Percentiles rank a stretch among this genome's conserved stretches.
Conservation (phyloP, 2,797 vertebrate species). For the Platyrinchus mystaceus region DNA sequence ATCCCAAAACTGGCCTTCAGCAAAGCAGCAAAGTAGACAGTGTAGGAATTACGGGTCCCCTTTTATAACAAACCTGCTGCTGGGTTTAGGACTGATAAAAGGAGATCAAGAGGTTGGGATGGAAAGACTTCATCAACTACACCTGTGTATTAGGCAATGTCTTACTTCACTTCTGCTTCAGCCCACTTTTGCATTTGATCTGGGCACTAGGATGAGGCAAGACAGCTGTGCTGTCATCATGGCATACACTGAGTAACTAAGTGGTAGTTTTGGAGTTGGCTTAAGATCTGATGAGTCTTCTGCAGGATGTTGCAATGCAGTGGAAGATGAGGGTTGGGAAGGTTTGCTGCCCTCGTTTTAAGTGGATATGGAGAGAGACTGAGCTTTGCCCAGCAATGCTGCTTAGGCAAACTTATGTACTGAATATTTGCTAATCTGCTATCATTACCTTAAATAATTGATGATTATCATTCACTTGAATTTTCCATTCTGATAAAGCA, state of each 20-base stretch:
- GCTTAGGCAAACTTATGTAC: background rate
- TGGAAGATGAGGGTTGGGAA: background rate
- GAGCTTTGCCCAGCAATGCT: background rate
- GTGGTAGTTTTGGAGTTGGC: background rate
- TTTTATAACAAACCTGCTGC: background rate
- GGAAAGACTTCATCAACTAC: background rate
- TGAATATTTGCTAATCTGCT: background rate
- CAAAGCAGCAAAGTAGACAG: background rate
- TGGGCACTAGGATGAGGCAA: background rate
- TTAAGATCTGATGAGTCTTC: background rate
- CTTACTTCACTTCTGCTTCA: background rate
- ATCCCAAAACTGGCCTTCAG: background rate
- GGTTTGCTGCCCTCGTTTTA: background rate
- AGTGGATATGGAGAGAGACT: background rate
- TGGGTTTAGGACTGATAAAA: background rate
- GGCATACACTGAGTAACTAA: background rate
- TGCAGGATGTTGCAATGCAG: background rate
- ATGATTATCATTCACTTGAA: background rate
- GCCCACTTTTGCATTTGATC: background rate
- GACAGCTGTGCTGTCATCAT: background rate
- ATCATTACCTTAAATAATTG: background rate
- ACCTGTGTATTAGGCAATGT: background rate
- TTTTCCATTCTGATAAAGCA: background rate
- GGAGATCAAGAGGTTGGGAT: background rate
- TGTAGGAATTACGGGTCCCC: background rate